Evolutionary conservation across 2,113 vertebrate genomes (phyloP).

Genomic region (Gallinago jamesoni): DNA sequence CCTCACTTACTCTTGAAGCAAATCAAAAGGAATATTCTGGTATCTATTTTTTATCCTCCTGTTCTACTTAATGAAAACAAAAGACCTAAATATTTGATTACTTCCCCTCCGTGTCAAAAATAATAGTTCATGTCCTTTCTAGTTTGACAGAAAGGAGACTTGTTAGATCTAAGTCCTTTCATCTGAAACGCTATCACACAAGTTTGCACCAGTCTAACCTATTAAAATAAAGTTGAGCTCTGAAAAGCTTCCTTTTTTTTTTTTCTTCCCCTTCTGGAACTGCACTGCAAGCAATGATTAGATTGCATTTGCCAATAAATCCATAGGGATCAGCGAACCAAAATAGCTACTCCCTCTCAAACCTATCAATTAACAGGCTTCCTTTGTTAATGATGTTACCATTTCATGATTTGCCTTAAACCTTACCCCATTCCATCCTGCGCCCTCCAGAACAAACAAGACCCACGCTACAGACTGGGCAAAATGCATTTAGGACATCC

Average conservation of each 20-base stretch:
- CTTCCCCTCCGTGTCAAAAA: slow-evolving; percentile 60
- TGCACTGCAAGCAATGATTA: slow-evolving; percentile 36
- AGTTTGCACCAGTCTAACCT: background rate
- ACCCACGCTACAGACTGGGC: background rate
- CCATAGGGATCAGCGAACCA: slow-evolving; percentile 1
- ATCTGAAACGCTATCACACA: slow-evolving; percentile 24
- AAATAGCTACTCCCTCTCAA: slow-evolving; percentile 26
- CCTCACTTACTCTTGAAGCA: slow-evolving; percentile 69
- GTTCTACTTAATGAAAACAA: slow-evolving; percentile 71
- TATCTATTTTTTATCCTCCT: slow-evolving; percentile 61
- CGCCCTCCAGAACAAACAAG: background rate
- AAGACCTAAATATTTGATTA: slow-evolving; percentile 73
- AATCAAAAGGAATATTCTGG: slow-evolving; percentile 64
- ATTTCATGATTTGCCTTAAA: background rate
- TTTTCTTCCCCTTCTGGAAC: background rate
- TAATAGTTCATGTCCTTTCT: slow-evolving; percentile 53
- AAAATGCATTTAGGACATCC: background rate
- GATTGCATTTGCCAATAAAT: slow-evolving; percentile 48
- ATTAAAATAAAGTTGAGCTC: slow-evolving; percentile 20
- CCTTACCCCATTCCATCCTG: background rate
- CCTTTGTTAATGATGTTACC: background rate
- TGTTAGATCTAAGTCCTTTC: slow-evolving; percentile 23
- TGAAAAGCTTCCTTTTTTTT: background rate
- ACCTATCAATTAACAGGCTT: background rate
- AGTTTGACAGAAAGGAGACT: slow-evolving; percentile 43